Evolutionary conservation across 2,113 vertebrate species (phyloP).

Genomic region (chimpanzee (Pan troglodytes)): NHGRI_mPanTro3-v2.1_pri NC_086015.1:160345001-160345500

Average conservation of each 20-base stretch:
- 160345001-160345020: not conserved
- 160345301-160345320: not conserved
- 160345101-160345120: not conserved
- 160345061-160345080: not conserved
- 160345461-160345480: not conserved
- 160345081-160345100: too few species aligned
- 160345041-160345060: not conserved
- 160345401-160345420: not conserved
- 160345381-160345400: not conserved
- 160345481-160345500: not conserved
- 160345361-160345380: slow-evolving; percentile 14
- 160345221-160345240: not conserved
- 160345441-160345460: not conserved
- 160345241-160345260: not conserved
- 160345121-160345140: not conserved
- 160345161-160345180: not conserved
- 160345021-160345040: not conserved
- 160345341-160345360: not conserved
- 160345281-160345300: not conserved
- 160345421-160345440: not conserved
- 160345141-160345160: not conserved
- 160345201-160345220: not conserved
- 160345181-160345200: not conserved
- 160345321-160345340: not conserved
- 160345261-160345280: not conserved